Percentiles rank a stretch among this genome's conserved stretches.
Conservation (phyloP, 1,140 invertebrate genomes). For the Caenorhabditis remanei region DNA sequence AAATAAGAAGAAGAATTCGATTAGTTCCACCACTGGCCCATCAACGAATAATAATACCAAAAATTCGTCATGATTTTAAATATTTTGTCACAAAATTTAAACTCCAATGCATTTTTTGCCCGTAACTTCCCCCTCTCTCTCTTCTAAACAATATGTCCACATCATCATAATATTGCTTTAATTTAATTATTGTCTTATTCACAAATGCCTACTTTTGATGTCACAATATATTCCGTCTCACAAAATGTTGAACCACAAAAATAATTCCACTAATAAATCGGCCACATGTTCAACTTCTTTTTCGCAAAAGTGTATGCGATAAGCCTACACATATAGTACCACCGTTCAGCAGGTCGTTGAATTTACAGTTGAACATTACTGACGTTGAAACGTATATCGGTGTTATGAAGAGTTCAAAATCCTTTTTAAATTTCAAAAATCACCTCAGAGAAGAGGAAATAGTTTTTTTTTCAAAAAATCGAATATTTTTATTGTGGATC, state of each 20-base stretch:
- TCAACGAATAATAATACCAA: conserved; percentile 24
- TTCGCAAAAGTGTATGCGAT: too few species aligned
- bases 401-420: too few species aligned
- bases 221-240: not conserved
- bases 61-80: not conserved
- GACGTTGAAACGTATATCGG: too few species aligned
- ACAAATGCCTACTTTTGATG: not conserved
- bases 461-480: too few species aligned
- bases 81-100: not conserved
- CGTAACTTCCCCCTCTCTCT: too few species aligned
- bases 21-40: not conserved
- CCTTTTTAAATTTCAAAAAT: too few species aligned
- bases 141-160: too few species aligned
- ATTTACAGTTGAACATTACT: too few species aligned
- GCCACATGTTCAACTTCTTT: conserved; percentile 18
- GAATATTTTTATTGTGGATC: too few species aligned
- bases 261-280: not conserved
- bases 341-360: too few species aligned
- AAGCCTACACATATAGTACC: too few species aligned
- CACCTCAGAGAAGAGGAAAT: too few species aligned
- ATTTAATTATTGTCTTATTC: not conserved
- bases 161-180: not conserved
- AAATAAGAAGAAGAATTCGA: conserved; percentile 58
- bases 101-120: not conserved
- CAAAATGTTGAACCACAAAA: not conserved